Conservation (phyloP, 2,797 vertebrate species). For the Aulostomus chinensis region DNA sequence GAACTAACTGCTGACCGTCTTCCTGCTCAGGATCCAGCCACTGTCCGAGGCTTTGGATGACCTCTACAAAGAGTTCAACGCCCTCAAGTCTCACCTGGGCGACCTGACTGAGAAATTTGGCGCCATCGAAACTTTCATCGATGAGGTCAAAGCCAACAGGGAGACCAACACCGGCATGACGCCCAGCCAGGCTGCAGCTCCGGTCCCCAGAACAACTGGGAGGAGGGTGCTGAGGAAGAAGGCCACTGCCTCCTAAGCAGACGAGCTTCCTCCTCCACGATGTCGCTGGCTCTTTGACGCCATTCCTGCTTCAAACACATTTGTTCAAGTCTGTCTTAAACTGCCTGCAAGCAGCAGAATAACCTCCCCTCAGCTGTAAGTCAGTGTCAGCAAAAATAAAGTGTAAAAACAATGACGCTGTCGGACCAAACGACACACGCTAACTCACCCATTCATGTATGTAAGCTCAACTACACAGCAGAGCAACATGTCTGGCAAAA, state of each 20-base stretch:
- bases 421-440: no score
- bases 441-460: no score
- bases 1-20: background rate
- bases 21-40: slow-evolving; percentile 74
- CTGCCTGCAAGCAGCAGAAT: no score
- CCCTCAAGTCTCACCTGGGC: slow-evolving; percentile 79
- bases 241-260: slow-evolving; percentile 32
- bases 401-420: no score
- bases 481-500: no score
- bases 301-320: background rate
- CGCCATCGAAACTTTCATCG: slow-evolving; percentile 77
- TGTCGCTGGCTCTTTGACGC: background rate
- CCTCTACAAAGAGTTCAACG: slow-evolving; percentile 83
- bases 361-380: no score
- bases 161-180: background rate
- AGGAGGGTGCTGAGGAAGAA: slow-evolving; percentile 73
- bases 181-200: accelerated
- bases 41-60: slow-evolving; percentile 81
- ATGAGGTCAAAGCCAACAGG: slow-evolving; percentile 70
- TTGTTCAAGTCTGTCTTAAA: no score
- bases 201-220: slow-evolving; percentile 22
- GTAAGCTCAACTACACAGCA: no score
- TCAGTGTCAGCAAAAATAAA: no score
- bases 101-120: slow-evolving; percentile 80
- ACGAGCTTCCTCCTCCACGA: background rate